These are phyloP conservation scores for Misgurnus anguillicaudatus DNA, from an alignment of 2,113 vertebrate genomes.

Conservation along the genomic window DNA sequence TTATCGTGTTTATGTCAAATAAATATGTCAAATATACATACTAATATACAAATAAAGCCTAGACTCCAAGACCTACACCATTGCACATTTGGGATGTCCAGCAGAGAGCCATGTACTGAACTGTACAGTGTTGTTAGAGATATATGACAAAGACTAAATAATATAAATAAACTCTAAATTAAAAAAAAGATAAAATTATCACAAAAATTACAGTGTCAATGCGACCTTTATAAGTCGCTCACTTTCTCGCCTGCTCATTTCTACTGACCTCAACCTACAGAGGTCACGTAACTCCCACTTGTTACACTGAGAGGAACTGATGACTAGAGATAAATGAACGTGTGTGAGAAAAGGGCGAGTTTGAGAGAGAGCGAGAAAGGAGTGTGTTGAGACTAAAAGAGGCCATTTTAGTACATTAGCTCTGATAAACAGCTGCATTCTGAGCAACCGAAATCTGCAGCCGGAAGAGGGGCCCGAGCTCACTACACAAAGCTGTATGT, in stretches of 20 bases:
- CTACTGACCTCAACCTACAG: conserved; percentile 17
- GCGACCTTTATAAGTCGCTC: neutral
- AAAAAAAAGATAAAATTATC: neutral
- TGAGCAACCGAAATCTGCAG: conserved; percentile 7
- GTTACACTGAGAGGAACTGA: conserved; percentile 21
- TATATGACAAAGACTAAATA: too few relatives aligned
- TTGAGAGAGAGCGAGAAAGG: conserved; percentile 31
- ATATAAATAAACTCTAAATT: neutral
- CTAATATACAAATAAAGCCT: too few relatives aligned
- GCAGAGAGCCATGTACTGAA: too few relatives aligned
- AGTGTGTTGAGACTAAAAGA: conserved; percentile 3
- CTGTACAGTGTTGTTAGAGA: too few relatives aligned
- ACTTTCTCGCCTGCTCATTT: conserved; percentile 2
- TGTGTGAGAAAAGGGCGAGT: conserved; percentile 50
- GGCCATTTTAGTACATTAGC: conserved; percentile 27
- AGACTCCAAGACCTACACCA: too few relatives aligned
- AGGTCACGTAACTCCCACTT: conserved; percentile 19
- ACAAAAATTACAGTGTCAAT: neutral
- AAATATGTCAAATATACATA: too few relatives aligned
- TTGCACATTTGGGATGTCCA: too few relatives aligned
- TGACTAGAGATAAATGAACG: conserved; percentile 11
- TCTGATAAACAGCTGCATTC: conserved; percentile 25
- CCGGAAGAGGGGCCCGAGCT: conserved; percentile 16
- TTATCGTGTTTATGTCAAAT: neutral
- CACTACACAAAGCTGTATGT: conserved; percentile 37